Conservation (phyloP, 1,140 invertebrate species). For the Trissolcus basalis region DNA sequence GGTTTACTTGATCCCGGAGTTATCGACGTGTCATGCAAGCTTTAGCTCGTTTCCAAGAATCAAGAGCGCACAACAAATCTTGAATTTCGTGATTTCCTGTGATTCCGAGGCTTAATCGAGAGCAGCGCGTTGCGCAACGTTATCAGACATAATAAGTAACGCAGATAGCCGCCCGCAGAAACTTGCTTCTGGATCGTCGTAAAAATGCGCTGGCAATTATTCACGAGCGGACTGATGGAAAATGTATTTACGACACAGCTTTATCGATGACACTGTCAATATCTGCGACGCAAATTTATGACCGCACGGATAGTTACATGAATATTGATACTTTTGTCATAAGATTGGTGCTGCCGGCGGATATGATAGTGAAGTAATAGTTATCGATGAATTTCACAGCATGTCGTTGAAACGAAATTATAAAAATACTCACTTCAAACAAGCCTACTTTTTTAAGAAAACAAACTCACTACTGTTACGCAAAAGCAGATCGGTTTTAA, state of each 20-base stretch:
- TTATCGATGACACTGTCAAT: slow-evolving; percentile 46
- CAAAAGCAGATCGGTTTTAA: no score
- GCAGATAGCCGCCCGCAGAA: slow-evolving; percentile 26
- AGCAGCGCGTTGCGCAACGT: slow-evolving; percentile 43
- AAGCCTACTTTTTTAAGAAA: no score
- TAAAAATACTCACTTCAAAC: no score
- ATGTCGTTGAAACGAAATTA: no score
- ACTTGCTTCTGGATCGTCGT: slow-evolving; percentile 12
- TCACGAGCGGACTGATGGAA: slow-evolving; percentile 16
- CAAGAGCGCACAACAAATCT: slow-evolving; percentile 26
- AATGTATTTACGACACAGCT: slow-evolving; percentile 22
- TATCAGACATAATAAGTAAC: slow-evolving; percentile 40
- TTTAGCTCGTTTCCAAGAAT: slow-evolving; percentile 29
- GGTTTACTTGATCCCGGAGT: slow-evolving; percentile 23
- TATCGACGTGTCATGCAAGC: slow-evolving; percentile 37
- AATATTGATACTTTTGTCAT: slow-evolving; percentile 11
- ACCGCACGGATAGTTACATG: slow-evolving; percentile 27
- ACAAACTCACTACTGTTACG: no score
- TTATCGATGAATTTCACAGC: not conserved
- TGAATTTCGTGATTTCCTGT: slow-evolving; percentile 40
- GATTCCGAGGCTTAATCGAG: slow-evolving; percentile 46
- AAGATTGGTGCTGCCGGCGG: slow-evolving; percentile 7
- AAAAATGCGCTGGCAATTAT: slow-evolving; percentile 36
- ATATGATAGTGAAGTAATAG: not conserved
- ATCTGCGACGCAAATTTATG: slow-evolving; percentile 29